Evolutionary conservation across 2,113 vertebrate genomes (phyloP), one percentile per base, ranked within the genome.

Genomic region (Lepisosteus osseus): DNA sequence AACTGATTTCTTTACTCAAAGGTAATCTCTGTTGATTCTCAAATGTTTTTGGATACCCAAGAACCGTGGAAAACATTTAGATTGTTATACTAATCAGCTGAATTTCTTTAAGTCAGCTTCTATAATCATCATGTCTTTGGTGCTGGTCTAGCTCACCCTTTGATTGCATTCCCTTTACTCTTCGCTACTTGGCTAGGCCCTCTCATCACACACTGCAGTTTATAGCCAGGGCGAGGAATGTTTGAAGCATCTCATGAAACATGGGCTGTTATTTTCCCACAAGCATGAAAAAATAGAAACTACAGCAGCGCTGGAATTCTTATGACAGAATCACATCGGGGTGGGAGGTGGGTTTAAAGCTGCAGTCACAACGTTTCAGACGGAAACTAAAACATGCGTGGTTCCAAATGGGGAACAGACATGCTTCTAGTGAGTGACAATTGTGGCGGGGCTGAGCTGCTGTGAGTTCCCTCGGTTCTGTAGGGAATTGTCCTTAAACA

Each of bases 201-300:
- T 83, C 83, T 88, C 79, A 70, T 75, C 67, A 76, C 80, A 76
- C 79, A 82, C 77, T 80, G 87, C 86, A 88, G 91, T 89, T 90
- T 93, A 86, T 86, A 92, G 88, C 89, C 91, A 86, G 91, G 85
- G 88, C 88, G 91, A 92, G 90, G 90, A 92, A 93, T 95, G 92
- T 88, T 81, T 87, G 91, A 90, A 92, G 87, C 92, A 93, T 94
- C 90, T 87, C 88, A 86, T 87, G 91, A 95, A 95, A 93, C 90
- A 90, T 88, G 90, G 91, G 86, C 90, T 90, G 90, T 86, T 92
- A 92, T 93, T 96, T 98, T 97, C 95, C 94, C 95, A 96, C 92
- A 94, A 92, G 91, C 87, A 88, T 90, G 89, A 89, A 92, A 94
- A 90, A 88, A 88, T 81, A 86, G 83, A 85, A 84, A 78, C 83